These are phyloP conservation scores for Zosterops borbonicus DNA, from an alignment of 2,113 vertebrate genomes.

Conservation along the genomic window DNA sequence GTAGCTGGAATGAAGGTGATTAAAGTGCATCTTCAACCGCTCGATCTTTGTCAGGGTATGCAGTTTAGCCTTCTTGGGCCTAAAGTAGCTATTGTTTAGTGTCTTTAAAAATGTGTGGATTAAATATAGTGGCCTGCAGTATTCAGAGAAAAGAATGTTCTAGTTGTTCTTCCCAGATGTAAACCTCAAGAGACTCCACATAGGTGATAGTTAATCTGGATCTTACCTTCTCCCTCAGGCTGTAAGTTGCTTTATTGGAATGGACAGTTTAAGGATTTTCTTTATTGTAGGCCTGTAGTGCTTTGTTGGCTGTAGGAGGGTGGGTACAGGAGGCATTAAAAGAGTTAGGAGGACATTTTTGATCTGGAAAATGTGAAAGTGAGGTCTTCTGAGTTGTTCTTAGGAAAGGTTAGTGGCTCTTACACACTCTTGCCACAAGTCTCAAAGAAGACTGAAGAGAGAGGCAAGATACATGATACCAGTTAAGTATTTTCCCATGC, in stretches of 20 bases:
- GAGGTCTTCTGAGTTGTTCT: not conserved
- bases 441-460: not conserved
- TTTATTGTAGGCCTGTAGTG: not conserved
- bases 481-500: not conserved
- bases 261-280: not conserved
- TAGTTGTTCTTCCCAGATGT: not conserved
- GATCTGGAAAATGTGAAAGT: not conserved
- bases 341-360: not conserved
- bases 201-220: not conserved
- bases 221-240: not conserved
- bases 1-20: not conserved
- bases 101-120: not conserved
- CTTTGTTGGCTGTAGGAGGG: not conserved
- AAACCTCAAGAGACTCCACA: not conserved
- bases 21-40: not conserved
- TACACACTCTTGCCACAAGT: not conserved
- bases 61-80: not conserved
- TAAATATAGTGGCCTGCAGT: not conserved
- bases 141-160: not conserved
- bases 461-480: not conserved
- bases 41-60: not conserved
- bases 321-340: not conserved
- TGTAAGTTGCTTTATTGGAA: not conserved
- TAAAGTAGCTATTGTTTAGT: not conserved
- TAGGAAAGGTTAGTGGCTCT: not conserved